Evolutionary conservation across 2,888 invertebrate genomes (phyloP).

Genomic region (Pedicia rivosa): DNA sequence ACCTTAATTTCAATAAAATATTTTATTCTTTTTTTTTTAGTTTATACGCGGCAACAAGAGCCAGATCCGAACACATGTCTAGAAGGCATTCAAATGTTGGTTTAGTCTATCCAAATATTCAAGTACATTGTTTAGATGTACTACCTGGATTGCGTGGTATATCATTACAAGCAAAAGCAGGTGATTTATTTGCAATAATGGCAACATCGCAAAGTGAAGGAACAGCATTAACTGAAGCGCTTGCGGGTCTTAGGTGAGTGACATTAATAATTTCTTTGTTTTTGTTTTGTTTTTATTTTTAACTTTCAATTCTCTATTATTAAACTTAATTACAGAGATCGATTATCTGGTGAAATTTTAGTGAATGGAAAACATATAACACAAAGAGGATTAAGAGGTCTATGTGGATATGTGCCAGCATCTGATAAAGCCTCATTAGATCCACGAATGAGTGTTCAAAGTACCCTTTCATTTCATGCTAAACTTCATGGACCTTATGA

Average conservation of each 20-base stretch:
- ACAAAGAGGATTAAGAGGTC: constrained; percentile 47
- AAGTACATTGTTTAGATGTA: constrained; percentile 55
- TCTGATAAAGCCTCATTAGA: constrained; percentile 26
- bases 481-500: constrained; percentile 37
- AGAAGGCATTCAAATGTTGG: constrained; percentile 27
- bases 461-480: constrained; percentile 73
- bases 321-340: constrained; percentile 30
- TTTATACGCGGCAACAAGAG: constrained; percentile 7
- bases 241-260: constrained; percentile 46
- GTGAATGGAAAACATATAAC: constrained; percentile 75
- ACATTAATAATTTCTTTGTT: too few species aligned
- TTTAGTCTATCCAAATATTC: constrained; percentile 30
- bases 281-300: too few species aligned
- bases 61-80: constrained; percentile 12
- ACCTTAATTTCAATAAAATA: not conserved
- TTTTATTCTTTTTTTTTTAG: not conserved
- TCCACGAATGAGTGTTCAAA: constrained; percentile 76
- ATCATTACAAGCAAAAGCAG: constrained; percentile 77
- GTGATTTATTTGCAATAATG: constrained; percentile 81
- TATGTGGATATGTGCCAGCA: constrained; percentile 40
- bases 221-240: constrained; percentile 65
- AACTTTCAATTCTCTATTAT: too few species aligned
- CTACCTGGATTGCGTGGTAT: constrained; percentile 53
- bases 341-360: constrained; percentile 59
- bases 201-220: constrained; percentile 80